phyloP scores from a whole-genome alignment of 2,113 vertebrate species.

The Potamarius usumacintae region DNA sequence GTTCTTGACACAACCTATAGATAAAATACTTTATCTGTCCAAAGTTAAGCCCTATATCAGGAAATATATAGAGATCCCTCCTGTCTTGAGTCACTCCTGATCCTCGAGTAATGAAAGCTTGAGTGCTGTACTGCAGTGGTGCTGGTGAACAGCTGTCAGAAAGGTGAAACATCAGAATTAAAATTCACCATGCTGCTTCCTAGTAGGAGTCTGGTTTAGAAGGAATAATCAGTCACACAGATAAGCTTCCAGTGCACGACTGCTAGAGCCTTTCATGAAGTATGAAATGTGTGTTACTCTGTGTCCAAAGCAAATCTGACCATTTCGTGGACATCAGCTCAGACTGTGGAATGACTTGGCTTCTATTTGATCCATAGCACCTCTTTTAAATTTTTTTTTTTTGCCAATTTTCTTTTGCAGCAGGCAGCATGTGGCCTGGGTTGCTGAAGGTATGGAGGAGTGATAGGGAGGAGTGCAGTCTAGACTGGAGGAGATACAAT shows the following conservation, averaged over 20 bases:
- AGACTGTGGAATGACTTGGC: constrained; percentile 22
- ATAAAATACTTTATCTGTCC: not conserved
- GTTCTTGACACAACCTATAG: not conserved
- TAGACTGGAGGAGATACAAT: constrained; percentile 50
- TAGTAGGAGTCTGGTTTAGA: not conserved
- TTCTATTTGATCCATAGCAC: constrained; percentile 49
- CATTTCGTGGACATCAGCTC: constrained; percentile 32
- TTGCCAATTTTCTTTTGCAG: constrained; percentile 27
- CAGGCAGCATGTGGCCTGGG: constrained; percentile 3
- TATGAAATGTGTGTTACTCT: not conserved
- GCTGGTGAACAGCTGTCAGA: constrained; percentile 7
- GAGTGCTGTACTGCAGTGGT: not conserved
- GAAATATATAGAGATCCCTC: not conserved
- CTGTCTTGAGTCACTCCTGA: constrained; percentile 8
- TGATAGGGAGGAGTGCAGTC: constrained; percentile 37
- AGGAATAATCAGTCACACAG: constrained; percentile 10
- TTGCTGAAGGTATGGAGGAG: constrained; percentile 26
- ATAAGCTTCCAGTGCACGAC: not conserved
- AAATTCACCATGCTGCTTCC: constrained; percentile 6
- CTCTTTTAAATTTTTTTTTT: not conserved
- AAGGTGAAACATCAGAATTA: constrained; percentile 34
- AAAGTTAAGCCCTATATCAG: constrained; percentile 3
- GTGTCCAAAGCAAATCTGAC: constrained; percentile 16
- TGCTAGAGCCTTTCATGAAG: not conserved
- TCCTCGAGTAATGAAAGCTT: not conserved